Evolutionary conservation across 2,797 vertebrate species (phyloP), one percentile per base, ranked within the genome.

Genomic region (Meda fulgida): DNA sequence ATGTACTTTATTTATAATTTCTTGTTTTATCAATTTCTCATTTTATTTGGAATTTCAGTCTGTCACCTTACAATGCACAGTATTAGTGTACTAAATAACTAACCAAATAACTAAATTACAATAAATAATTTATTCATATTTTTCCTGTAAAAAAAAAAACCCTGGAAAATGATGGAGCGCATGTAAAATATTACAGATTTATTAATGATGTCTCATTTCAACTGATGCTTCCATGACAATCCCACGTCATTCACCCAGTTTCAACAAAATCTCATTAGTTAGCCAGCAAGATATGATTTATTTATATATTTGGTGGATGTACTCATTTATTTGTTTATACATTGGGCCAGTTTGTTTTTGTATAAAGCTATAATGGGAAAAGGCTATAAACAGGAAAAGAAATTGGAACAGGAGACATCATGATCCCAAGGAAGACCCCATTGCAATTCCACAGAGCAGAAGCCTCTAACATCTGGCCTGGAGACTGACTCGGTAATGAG

Each of bases 371-470:
- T 80, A 31, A 67, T 80, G 43, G 60, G 63, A 83, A 83, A 67
- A 66, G 29, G 29, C 66, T 60, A 71, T 60, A 60, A 70, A 78
- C 75, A 80, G 78, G 76, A 80, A 51, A 40, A 40, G 48, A 69
- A 84, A 78, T 69, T 55, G 48, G 65, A 80, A 66, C 70, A 65
- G 78, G 48, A 80, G 78, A 85, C 36, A 73, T 19, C n/a, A 72
- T 80, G 80, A 72, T 86, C 26, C 72, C 31, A 53, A 16, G 46
- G 38, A 78, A 78, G 73, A 78, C 14, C 46, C 46, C 46, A 78
- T 78, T 83, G 85, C 76, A 83, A 86, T 86, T 86, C 80, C 65
- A 86, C 48, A 1, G 51, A 63, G 72, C 72, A 78, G 29, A 82
- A 19, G 83, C 75, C 75, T 84, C 36, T 70, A 73, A 72, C 81